A percentile compares a stretch with the other conserved stretches of the same genome.
phyloP scores from a whole-genome alignment of 2,113 vertebrate genomes.

The Brachypteracias leptosomus region DNA sequence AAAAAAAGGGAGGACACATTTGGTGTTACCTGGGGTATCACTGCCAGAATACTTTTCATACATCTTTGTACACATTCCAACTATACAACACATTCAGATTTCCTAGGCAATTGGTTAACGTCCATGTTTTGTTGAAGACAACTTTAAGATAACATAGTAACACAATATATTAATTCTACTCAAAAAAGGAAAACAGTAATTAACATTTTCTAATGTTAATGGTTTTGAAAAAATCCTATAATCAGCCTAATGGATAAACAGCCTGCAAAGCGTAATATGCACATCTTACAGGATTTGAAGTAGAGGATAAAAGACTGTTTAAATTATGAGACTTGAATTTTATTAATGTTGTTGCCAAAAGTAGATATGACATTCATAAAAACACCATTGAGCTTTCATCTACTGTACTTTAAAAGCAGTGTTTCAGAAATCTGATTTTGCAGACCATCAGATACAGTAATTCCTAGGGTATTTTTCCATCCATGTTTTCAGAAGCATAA shows the following conservation, averaged over 20 bases:
- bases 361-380: not conserved
- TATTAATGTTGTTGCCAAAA: not conserved
- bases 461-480: not conserved
- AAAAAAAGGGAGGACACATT: not conserved
- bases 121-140: not conserved
- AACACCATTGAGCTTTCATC: not conserved
- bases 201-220: slow-evolving; percentile 3
- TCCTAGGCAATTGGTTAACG: not conserved
- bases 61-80: not conserved
- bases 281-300: not conserved
- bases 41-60: not conserved
- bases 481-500: slow-evolving; percentile 20
- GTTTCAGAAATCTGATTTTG: slow-evolving; percentile 9
- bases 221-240: not conserved
- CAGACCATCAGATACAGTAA: not conserved
- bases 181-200: not conserved
- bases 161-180: not conserved
- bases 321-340: not conserved
- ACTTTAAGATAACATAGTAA: not conserved
- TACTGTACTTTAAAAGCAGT: not conserved
- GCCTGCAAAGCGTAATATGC: not conserved
- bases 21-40: not conserved
- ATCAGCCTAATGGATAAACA: slow-evolving; percentile 22
- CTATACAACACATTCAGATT: not conserved
- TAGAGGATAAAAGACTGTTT: not conserved